Base-by-base conservation (phyloP, 37 sponge, comb jelly and placozoan species). In the Lycopodina hypogea region DNA sequence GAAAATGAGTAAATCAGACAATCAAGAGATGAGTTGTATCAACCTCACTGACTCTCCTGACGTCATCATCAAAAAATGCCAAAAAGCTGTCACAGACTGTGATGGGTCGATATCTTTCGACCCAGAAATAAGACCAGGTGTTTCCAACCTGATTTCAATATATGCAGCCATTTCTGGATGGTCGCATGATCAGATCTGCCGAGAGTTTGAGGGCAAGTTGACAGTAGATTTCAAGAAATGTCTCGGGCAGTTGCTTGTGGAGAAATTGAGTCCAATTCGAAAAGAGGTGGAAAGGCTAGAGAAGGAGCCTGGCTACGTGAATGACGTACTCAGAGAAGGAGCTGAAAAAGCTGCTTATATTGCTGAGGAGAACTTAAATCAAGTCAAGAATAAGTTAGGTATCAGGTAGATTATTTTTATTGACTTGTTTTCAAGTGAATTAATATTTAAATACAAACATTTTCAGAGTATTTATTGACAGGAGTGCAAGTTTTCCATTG, bases 1-100 rank as follows among this genome's bases (percentile, higher is more conserved):
- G 67, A 95, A 92, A 66, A 95, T 95, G 92, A 95, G 96, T 84
- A 95, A 95, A 58, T 95, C 92, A 22, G 92, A 88, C 81, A 84
- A 81, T 56, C 70, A 81, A 24, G 85, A 83, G 11, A 24, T 70
- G 52, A 76, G 81, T 39, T 38, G 87, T 0, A 89, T 95, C 60
- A 84, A 88, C 78, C 70, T 95, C 53, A 35, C 87, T 17, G 96
- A 95, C 82, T 59, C 81, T 0, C 87, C 92, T 42, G 93, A 92
- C 41, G 66, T 45, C 14, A 89, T 95, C 36, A 56, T 64, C 41
- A 83, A 80, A 19, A 95, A 95, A 57, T 62, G 92, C 3, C 32
- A 77, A 37, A 88, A 63, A 71, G 89, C 96, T 33, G 93, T 92
- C 8, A 95, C 96, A 0, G 96, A 95, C 68, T 77, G 41, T 50